Base-by-base conservation (phyloP, 2,888 invertebrate species). In the Pollenia labialis region DNA sequence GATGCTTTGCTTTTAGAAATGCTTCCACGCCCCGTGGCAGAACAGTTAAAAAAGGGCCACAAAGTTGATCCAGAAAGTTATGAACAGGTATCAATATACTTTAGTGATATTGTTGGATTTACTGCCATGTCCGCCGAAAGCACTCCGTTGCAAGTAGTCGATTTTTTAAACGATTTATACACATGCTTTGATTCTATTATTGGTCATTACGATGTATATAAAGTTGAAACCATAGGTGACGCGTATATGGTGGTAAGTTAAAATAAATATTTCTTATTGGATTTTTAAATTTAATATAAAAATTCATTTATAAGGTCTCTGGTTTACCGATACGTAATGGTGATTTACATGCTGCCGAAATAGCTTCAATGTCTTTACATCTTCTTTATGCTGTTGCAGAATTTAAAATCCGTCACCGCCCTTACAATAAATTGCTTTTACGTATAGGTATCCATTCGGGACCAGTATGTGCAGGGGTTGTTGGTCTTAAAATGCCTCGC, bases 101-200 rank as follows among this genome's bases (percentile, higher is more conserved):
- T 98, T 94, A 98, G 98, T 91, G 98, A 98, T 92, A 98, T 98
- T 87, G 98, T 98, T 46, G 98, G 97, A 32, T 98, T 98, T 93
- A 98, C 98, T 0, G 95, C 97, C 46, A 97, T 98, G 96, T 98
- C 98, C 0, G 98, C 98, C 0, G 97, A 97, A 92, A 98, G 98
- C 91, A 97, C 98, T 6, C 97, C 98, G 0, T 93, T 98, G 69
- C 97, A 98, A 95, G 97, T 99, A 52, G 98, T 99, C 9, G 97
- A 98, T 93, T 97, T 99, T 91, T 94, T 99, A 64, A 99, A 99
- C 92, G 98, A 98, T 93, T 94, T 99, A 56, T 99, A 99, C 94
- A 98, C 98, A 4, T 96, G 97, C 90, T 99, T 99, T 91, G 99
- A 99, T 93, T 97, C 98, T 0, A 98, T 98, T 88, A 96, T 99